Evolutionary conservation across 2,888 invertebrate genomes (phyloP).

Genomic region (Alentia gelatinosa): DNA sequence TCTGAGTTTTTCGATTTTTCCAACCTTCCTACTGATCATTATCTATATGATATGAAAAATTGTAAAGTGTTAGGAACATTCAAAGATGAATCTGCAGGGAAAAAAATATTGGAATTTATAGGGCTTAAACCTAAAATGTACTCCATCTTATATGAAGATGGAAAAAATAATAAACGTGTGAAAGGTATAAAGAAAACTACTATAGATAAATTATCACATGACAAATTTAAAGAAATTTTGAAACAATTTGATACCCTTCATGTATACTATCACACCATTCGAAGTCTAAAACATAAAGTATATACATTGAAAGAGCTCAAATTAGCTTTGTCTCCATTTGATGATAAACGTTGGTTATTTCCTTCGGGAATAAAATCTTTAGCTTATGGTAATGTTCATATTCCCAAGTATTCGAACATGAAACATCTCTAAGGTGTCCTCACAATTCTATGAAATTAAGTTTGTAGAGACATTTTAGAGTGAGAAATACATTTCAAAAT

Average conservation of each 20-base stretch:
- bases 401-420: no score
- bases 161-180: not conserved
- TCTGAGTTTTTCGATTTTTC: not conserved
- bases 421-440: no score
- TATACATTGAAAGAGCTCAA: not conserved
- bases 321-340: not conserved
- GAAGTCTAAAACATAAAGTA: not conserved
- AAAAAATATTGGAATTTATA: not conserved
- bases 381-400: not conserved
- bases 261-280: not conserved
- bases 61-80: not conserved
- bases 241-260: not conserved
- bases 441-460: no score
- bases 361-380: not conserved
- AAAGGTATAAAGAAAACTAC: not conserved
- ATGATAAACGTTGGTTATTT: not conserved
- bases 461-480: no score
- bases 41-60: not conserved
- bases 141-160: not conserved
- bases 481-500: no score
- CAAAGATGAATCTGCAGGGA: not conserved
- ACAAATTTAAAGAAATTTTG: not conserved
- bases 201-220: not conserved
- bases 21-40: not conserved
- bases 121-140: not conserved